Evolutionary conservation across 2,113 vertebrate species (phyloP).

Genomic region (Lepus americanus): DNA sequence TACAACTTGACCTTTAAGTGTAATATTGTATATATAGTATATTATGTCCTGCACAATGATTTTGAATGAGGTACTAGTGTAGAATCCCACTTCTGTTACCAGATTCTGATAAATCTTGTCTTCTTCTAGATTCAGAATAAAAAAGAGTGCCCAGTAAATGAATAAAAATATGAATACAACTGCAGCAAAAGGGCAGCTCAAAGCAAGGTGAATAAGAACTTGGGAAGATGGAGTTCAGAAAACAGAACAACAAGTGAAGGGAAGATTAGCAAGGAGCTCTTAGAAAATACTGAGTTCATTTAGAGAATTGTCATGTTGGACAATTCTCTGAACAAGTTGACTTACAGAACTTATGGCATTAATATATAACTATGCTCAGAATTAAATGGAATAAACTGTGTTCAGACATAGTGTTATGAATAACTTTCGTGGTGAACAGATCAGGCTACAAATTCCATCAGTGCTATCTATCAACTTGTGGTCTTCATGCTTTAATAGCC

Average conservation of each 20-base stretch:
- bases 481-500: not conserved
- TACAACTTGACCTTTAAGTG: not conserved
- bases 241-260: not conserved
- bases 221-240: not conserved
- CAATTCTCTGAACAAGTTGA: not conserved
- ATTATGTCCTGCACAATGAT: not conserved
- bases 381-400: not conserved
- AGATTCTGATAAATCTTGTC: not conserved
- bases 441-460: not conserved
- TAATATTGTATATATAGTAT: not conserved
- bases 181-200: not conserved
- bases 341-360: not conserved
- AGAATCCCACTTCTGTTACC: not conserved
- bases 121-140: not conserved
- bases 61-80: not conserved
- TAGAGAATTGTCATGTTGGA: not conserved
- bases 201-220: not conserved
- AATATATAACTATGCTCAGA: not conserved
- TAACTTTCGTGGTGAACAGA: not conserved
- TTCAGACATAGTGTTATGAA: not conserved
- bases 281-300: not conserved
- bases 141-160: not conserved
- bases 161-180: not conserved
- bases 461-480: not conserved
- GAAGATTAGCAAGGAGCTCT: not conserved